Evolutionary conservation across 37 sponge, comb jelly and placozoan genomes (phyloP), one percentile per base, ranked within the genome.

Genomic region (Dysidea cf. avara): DNA sequence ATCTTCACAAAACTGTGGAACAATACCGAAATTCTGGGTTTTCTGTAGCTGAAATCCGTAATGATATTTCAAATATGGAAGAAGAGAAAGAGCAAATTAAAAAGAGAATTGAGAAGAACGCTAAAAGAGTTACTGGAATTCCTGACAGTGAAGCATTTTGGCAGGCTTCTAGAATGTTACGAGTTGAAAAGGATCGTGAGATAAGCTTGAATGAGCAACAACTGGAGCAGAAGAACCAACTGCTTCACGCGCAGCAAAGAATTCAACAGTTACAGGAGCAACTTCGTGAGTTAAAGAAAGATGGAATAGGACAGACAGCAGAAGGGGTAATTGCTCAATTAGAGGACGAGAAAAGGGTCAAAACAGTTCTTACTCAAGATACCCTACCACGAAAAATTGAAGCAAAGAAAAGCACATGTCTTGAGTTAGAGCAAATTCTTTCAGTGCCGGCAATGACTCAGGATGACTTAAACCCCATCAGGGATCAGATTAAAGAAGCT

Each of bases 51-150:
- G 96, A 99, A 20, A 86, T 99, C 0, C 78, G 92, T 22, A 89
- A 74, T 71, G 99, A 99, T 61, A 99, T 99, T 33, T 63, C 68
- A n/a, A 68, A 82, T 52, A 99, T 99, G 99, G 96, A 99, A 53
- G 96, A 99, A 57, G 99, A 99, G 80, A 83, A 86, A 37, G 88
- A 87, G 16, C 96, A 95, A 61, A 52, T 99, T 16, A 40, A 54
- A 33, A 86, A 87, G 36, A 68, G 94, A 29, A 73, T 89, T 22
- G 84, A 80, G 20, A 33, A 81, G 11, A 71, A 89, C 43, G 77
- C 92, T 55, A 86, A 63, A 56, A 88, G 80, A 50, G 93, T 76
- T 22, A 59, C 57, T 47, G 30, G 66, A 16, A 48, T 86, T 20
- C 82, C 92, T 0, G 88, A 79, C 35, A 60, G 66, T 25, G 59